A percentile compares a stretch with the other conserved stretches of the same genome.
phyloP scores from a whole-genome alignment of 2,797 vertebrate genomes.

The Macroramphosus scolopax region DNA sequence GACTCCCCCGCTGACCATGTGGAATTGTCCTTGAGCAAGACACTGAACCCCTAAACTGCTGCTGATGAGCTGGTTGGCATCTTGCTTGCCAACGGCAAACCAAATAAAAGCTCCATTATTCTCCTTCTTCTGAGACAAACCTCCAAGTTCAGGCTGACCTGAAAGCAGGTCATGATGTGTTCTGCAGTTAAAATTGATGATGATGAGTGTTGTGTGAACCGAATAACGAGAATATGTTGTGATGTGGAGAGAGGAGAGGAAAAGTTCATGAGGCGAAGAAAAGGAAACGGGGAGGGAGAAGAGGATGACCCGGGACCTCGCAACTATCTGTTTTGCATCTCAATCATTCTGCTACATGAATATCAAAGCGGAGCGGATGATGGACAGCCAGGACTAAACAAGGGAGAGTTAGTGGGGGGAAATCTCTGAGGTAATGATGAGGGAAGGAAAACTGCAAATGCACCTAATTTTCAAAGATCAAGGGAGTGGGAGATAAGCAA shows the following conservation, averaged over 20 bases:
- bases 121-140: no score
- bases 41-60: no score
- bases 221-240: background rate
- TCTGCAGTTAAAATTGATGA: slow-evolving; percentile 12
- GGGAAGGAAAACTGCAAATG: slow-evolving; percentile 57
- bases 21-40: no score
- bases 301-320: slow-evolving; percentile 55
- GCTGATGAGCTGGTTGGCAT: no score
- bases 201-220: slow-evolving; percentile 17
- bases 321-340: slow-evolving; percentile 57
- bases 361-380: slow-evolving; percentile 74
- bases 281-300: slow-evolving; percentile 35
- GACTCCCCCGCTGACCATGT: no score
- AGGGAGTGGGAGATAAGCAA: slow-evolving; percentile 41
- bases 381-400: slow-evolving; percentile 51
- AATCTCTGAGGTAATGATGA: slow-evolving; percentile 59
- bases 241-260: background rate
- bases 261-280: slow-evolving; percentile 25
- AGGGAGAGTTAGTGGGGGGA: slow-evolving; percentile 19
- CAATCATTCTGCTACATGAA: slow-evolving; percentile 64
- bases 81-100: no score
- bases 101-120: no score
- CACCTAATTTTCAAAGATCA: slow-evolving; percentile 63
- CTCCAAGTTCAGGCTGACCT: no score
- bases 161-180: slow-evolving; percentile 4